Base-by-base conservation (phyloP, 2,888 invertebrate species). In the Nemoura dubitans region DNA sequence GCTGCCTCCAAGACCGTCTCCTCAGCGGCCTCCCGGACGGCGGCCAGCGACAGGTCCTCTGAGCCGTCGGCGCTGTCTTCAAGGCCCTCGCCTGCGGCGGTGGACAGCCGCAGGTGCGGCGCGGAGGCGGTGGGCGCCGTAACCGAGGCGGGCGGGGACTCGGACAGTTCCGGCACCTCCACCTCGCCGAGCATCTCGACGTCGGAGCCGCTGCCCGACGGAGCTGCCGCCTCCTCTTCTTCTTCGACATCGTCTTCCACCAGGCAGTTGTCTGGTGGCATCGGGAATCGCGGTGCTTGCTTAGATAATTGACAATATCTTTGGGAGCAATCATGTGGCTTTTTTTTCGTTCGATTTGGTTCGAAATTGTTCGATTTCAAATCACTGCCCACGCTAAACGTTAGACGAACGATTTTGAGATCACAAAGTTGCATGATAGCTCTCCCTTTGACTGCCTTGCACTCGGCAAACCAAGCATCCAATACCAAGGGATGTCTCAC, bases 91-190 rank as follows among this genome's bases (percentile, higher is more conserved):
- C 5, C 21, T 6, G 3, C 78, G 0, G n/a, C 25, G 26, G 5
- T 16, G 27, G 25, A 1, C 2, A 16, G 87, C 86, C 14, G 88
- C 86, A 7, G 89, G 89, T 29, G 89, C 90, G 42, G 89, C 89
- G 85, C 90, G 90, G 43, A 90, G 90, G 29, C 91, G 90, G 88
- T 91, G 91, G 0, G 90, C 90, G 3, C 90, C 91, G 0, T 89
- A 87, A 29, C 90, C 89, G 86, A 88, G 89, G 42, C 25, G 27
- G 78, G 78, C 26, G 78, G 78, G 26, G 78, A 78, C 78, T 78
- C 78, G 25, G n/a, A 10, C 26, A 78, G 27, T 26, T 78, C 78
- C 5, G 78, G 78, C 27, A 89, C 89, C 86, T 89, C 88, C 86
- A 89, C 88, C 76, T 89, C 89, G 28, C 88, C 87, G 87, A 90